Percentiles rank a stretch among this genome's conserved stretches.
phyloP scores from a whole-genome alignment of 2,797 vertebrate genomes.

The Cuniculus paca region DNA sequence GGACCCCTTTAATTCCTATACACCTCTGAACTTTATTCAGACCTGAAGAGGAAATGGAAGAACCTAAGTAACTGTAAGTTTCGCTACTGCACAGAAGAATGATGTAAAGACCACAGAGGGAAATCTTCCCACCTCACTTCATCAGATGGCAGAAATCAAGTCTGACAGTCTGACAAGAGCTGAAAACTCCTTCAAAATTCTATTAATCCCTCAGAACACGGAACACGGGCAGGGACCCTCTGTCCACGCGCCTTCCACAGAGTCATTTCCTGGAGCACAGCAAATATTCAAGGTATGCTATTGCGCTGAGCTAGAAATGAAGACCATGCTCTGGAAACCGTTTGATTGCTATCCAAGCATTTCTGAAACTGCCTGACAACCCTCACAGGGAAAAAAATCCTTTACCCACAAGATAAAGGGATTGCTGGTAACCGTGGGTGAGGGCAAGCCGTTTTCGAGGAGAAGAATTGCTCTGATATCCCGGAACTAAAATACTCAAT shows the following conservation, averaged over 20 bases:
- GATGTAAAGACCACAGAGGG: background rate
- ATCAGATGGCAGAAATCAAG: constrained; percentile 64
- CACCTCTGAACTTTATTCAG: background rate
- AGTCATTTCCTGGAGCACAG: constrained; percentile 37
- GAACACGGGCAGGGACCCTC: background rate
- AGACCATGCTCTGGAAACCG: constrained; percentile 66
- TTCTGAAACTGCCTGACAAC: constrained; percentile 56
- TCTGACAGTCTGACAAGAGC: constrained; percentile 69
- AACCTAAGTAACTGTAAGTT: background rate
- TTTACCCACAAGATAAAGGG: background rate
- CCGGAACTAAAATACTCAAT: background rate
- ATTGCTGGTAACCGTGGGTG: background rate
- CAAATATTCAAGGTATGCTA: background rate
- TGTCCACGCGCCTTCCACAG: background rate
- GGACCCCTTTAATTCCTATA: background rate
- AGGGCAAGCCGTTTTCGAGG: background rate
- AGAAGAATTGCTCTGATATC: background rate
- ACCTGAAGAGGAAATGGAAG: background rate
- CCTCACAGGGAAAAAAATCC: background rate
- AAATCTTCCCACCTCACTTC: background rate
- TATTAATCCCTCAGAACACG: constrained; percentile 18
- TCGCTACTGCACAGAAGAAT: background rate
- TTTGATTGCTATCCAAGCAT: constrained; percentile 61
- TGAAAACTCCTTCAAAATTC: constrained; percentile 28
- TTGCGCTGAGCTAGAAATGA: constrained; percentile 41